Evolutionary conservation across 2,888 invertebrate species (phyloP).

Genomic region (Cactoblastis cactorum): DNA sequence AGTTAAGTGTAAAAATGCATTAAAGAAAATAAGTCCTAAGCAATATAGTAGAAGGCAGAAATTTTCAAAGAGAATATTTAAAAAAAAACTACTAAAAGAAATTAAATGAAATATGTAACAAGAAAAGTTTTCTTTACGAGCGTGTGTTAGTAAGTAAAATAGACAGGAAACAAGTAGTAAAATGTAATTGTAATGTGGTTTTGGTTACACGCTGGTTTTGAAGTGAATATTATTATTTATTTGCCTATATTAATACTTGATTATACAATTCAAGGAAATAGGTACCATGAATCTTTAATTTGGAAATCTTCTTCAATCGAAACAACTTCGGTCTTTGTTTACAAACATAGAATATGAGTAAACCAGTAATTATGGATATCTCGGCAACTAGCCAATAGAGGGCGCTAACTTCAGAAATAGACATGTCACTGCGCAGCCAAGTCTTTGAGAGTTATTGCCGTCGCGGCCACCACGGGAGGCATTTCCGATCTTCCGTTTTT

Average conservation of each 20-base stretch:
- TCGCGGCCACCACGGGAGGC: conserved; percentile 46
- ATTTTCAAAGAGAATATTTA: no score
- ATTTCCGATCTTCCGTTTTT: conserved; percentile 65
- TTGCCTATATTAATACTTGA: no score
- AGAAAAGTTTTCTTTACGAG: no score
- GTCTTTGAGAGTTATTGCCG: conserved; percentile 43
- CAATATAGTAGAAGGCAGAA: no score
- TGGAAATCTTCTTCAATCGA: conserved; percentile 12
- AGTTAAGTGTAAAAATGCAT: conserved; percentile 26
- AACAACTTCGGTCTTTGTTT: conserved; percentile 50
- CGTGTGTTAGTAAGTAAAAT: no score
- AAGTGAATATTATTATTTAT: no score
- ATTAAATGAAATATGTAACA: no score
- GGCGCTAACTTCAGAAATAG: conserved; percentile 67
- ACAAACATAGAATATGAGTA: conserved; percentile 73
- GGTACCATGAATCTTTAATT: not conserved
- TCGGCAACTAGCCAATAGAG: conserved; percentile 75
- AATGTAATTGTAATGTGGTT: no score
- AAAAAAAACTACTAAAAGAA: no score
- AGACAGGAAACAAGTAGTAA: no score
- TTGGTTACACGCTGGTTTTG: no score
- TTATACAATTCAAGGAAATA: not conserved
- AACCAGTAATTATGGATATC: conserved; percentile 45
- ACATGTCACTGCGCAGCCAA: conserved; percentile 51
- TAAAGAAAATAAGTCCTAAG: not conserved